Base-by-base conservation (phyloP, 2,113 vertebrate genomes). In the Engystomops pustulosus region DNA sequence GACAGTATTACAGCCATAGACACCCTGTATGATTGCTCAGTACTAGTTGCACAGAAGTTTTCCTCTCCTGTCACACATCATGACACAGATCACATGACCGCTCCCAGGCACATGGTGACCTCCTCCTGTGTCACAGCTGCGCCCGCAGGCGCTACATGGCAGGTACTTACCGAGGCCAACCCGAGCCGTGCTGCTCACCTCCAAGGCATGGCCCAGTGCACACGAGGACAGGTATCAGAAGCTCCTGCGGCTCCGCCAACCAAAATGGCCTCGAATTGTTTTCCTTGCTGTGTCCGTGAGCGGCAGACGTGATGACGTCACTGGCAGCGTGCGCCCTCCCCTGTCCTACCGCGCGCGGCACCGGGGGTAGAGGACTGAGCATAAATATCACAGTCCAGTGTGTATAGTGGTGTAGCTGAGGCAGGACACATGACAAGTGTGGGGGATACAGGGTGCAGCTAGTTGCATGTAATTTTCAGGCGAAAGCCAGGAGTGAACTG, bases 201-300 rank as follows among this genome's bases (percentile, higher is more conserved):
- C 47, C 79, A 8, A 9, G 12, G 1, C 68, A 18, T 18, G 67
- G 11, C 20, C 30, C 44, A 55, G 14, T 9, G 20, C 41, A 34
- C 78, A n/a, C 44, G 18, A 20, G n/a, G 49, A 18, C 36, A 65
- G 51, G 20, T 58, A 2, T 18, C 6, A 8, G 58, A 3, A 36
- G 14, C 30, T 79, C 6, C 32, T 9, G 58, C 44, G 18, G 67
- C 45, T 34, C 4, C 49, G 74, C 49, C 7, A n/a, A 20, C 80
- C 51, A 82, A 82, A 53, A 82, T 82, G 80, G 80, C 49, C 12
- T 23, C 69, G 15, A 36, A 44, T 32, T 82, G 51, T 82, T 82
- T 82, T 82, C 80, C 67, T 55, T 25, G 65, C n/a, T n/a, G n/a
- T 44, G 47, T 58, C 67, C 58, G 30, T 41, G 49, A 51, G 67